Conservation (phyloP, 2,797 vertebrate species). For the Coreius guichenoti region DNA sequence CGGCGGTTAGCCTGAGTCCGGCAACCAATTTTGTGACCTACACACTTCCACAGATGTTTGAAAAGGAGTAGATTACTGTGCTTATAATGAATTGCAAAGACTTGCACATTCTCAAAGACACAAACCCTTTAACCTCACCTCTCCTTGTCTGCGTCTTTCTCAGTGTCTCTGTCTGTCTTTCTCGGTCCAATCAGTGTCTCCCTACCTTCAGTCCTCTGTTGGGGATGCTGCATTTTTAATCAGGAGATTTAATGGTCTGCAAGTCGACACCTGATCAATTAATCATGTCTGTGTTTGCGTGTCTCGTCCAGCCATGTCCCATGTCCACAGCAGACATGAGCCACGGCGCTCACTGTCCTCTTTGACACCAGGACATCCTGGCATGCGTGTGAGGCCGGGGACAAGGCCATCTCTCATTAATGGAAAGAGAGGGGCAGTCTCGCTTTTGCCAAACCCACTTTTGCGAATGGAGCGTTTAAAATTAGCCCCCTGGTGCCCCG, state of each 20-base stretch:
- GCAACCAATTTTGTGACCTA: neutral
- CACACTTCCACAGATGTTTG: neutral
- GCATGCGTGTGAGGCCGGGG: conserved; percentile 51
- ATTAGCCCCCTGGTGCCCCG: conserved; percentile 55
- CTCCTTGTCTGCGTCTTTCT: conserved; percentile 17
- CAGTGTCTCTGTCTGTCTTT: conserved; percentile 41
- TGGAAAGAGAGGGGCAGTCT: conserved; percentile 25
- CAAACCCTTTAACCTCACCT: conserved; percentile 20
- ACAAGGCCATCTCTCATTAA: conserved; percentile 55
- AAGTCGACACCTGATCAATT: conserved; percentile 83
- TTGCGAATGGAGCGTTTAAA: conserved; percentile 61
- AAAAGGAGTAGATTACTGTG: neutral
- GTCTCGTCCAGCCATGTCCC: conserved; percentile 71
- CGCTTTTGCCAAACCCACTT: conserved; percentile 46
- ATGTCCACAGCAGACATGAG: conserved; percentile 61
- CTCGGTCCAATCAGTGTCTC: conserved; percentile 66
- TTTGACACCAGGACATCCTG: conserved; percentile 26
- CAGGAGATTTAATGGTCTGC: conserved; percentile 78
- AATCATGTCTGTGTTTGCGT: conserved; percentile 78
- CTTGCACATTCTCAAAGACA: conserved; percentile 8
- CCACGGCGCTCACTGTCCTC: conserved; percentile 56
- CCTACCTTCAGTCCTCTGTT: conserved; percentile 70
- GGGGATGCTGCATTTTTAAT: conserved; percentile 83
- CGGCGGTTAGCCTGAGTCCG: neutral
- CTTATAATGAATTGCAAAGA: neutral